Base-by-base conservation (phyloP, 2,797 vertebrate genomes). In the Halcyon chelicuti region DNA sequence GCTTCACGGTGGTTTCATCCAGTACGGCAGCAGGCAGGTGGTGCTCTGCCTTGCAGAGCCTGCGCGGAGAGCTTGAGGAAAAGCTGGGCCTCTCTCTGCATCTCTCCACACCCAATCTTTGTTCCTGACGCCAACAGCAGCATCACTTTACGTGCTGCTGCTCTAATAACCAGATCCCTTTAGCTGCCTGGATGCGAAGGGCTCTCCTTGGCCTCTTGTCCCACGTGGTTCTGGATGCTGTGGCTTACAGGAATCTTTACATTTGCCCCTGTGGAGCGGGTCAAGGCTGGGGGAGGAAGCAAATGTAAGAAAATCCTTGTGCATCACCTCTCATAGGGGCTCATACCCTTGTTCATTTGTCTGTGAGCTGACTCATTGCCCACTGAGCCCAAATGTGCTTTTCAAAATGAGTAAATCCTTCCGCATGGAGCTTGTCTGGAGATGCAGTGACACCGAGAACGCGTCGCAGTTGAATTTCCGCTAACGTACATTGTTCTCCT, bases 1-100 rank as follows among this genome's bases (percentile, higher is more conserved):
- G 0, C 49, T 40, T 55, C 11, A 2, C 0, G 0, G 13, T 19
- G 46, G 15, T 37, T 31, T 17, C 9, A 0, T n/a, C 61, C 26
- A 10, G 33, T 35, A 4, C 54, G 92, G 39, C 79, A 40, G 86
- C 80, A 83, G 92, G 9, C 74, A 78, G 78, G 66, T 91, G 89
- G 71, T 86, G 79, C 90, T 93, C 79, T 3, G 4, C 21, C 1
- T 40, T n/a, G 39, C 14, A 35, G 52, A 74, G 37, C 40, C 35
- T 51, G 61, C 51, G 19, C 52, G 60, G 9, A 80, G 62, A 31
- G 62, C 73, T 37, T 25, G 35, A 86, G 73, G 73, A 51, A 79
- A 73, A 63, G 19, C 76, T 57, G 11, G 35, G 78, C 62, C 42
- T 95, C 72, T 89, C 68, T 28, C 65, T 83, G 65, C 23, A 3